phyloP scores from a whole-genome alignment of 2,113 vertebrate species.

The Pedionomus torquatus region DNA sequence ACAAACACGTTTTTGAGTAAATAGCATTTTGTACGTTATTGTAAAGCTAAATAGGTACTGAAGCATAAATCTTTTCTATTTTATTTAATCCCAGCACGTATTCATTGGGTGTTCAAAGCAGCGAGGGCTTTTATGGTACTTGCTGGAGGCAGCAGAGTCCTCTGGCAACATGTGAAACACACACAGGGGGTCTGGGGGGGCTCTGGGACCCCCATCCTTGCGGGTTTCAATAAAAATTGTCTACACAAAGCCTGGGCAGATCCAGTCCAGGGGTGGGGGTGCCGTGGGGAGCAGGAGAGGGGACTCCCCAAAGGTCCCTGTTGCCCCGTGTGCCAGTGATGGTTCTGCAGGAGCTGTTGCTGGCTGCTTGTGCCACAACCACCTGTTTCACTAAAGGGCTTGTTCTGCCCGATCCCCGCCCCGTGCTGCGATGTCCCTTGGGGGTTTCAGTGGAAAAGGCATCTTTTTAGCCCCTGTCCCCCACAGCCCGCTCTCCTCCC shows the following conservation, averaged over 20 bases:
- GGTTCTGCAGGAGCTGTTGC: neutral
- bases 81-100: neutral
- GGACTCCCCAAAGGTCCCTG: neutral
- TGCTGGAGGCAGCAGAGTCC: neutral
- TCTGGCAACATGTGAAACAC: neutral
- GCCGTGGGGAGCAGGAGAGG: neutral
- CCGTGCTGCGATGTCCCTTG: neutral
- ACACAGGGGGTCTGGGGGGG: neutral
- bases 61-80: neutral
- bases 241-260: neutral
- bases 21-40: neutral
- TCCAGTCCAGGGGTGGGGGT: neutral
- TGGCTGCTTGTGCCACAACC: neutral
- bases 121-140: neutral
- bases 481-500: neutral
- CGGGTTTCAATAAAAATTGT: neutral
- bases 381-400: neutral
- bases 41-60: neutral
- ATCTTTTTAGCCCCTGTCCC: neutral
- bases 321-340: neutral
- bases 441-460: neutral
- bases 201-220: neutral
- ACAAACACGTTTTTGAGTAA: neutral
- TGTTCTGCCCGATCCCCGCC: neutral
- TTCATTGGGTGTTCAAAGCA: neutral